Base-by-base conservation (phyloP, 2,888 invertebrate species). In the Dromius quadrimaculatus region DNA sequence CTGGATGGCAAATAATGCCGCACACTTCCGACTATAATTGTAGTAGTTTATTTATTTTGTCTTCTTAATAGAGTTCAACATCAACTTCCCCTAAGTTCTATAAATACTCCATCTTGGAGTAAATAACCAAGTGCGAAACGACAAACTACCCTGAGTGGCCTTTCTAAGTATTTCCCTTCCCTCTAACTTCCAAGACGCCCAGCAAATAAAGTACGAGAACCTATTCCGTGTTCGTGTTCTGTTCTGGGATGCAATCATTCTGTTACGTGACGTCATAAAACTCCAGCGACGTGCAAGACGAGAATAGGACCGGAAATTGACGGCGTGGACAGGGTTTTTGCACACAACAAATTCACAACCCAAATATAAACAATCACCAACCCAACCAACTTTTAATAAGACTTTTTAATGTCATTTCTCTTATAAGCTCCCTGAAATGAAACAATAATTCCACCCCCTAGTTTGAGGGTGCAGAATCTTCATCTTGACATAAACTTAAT, bases 241-340 rank as follows among this genome's bases (percentile, higher is more conserved):
- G 76, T 75, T 73, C 75, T 73, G 75, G 77, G 77, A 79, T 79
- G 81, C 81, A 82, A 82, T 82, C 81, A 82, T 81, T 81, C 80
- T 79, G 76, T 81, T 81, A 81, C 81, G 81, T 82, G 82, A 81
- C 78, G 79, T 79, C 81, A 79, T 82, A 81, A 82, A 82, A 68
- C 22, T 17, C 62, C 41, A 41, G 63, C 5, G 20, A 63, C 50
- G 50, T 54, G 50, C 50, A 28, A 23, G 50, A 50, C 63, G 45
- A 28, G 63, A 65, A 65, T 50, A 65, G 65, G 50, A 47, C 38
- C 19, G 36, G 65, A 65, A 50, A 61, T n/a, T 61, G 43, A 22
- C 8, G 15, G 3, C 8, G 47, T 20, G 2, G 6, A 23, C 15
- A n/a, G n/a, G n/a, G n/a, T n/a, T n/a, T n/a, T n/a, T n/a, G n/a